Evolutionary conservation across 30 jellyfish, hydroid and myxozoan species (phyloP).

Genomic region (Pseudorhiza aurosa): DNA sequence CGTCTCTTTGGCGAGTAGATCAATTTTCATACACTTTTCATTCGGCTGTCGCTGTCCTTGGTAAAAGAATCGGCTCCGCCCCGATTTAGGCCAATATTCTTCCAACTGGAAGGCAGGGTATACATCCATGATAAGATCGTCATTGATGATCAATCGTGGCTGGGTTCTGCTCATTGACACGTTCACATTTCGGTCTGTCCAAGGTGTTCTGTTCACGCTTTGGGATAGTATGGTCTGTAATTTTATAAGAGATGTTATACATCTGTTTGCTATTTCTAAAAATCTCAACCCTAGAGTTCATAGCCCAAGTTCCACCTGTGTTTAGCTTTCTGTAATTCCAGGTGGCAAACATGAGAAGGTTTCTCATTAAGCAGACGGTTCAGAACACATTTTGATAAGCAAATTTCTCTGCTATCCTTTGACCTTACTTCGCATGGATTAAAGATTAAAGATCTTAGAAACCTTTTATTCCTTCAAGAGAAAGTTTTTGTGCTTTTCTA

Average conservation of each 20-base stretch:
- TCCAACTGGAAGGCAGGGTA: constrained; percentile 35
- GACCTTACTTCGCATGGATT: too few species aligned
- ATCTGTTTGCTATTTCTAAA: too few species aligned
- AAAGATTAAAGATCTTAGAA: too few species aligned
- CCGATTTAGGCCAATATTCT: constrained; percentile 52
- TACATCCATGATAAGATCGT: constrained; percentile 26
- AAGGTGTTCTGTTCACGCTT: constrained; percentile 39
- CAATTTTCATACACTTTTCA: constrained; percentile 1
- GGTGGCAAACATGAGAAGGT: too few species aligned
- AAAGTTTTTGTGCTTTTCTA: too few species aligned
- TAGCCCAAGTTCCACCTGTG: too few species aligned
- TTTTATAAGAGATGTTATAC: neutral
- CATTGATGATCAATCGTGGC: constrained; percentile 47
- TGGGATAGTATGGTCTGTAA: constrained; percentile 22
- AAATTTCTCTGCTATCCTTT: too few species aligned
- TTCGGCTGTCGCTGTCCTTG: neutral
- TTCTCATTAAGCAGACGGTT: too few species aligned
- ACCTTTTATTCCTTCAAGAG: too few species aligned
- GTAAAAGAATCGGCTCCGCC: neutral
- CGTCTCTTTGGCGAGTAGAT: constrained; percentile 26
- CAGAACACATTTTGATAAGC: too few species aligned
- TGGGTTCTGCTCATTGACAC: neutral
- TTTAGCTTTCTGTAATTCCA: too few species aligned
- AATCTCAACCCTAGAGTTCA: too few species aligned
- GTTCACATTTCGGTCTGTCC: constrained; percentile 29